phyloP scores from a whole-genome alignment of 2,797 vertebrate genomes.

The Brachyalestes nurse region DNA sequence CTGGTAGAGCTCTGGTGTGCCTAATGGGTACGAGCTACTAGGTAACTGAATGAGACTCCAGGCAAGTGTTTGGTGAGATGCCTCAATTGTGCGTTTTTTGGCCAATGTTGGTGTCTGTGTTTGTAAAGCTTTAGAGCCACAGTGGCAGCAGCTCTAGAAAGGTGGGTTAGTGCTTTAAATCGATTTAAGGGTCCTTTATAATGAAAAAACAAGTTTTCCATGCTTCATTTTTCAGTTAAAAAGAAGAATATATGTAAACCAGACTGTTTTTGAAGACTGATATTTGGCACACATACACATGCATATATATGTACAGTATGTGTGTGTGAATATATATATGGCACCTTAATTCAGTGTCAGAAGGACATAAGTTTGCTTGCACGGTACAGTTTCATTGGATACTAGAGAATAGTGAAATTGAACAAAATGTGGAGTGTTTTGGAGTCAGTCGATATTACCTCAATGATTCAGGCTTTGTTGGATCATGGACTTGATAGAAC shows the following conservation, averaged over 20 bases:
- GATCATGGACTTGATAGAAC: neutral
- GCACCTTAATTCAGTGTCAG: too few species aligned
- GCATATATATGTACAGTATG: too few species aligned
- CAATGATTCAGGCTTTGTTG: neutral
- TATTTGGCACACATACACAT: too few species aligned
- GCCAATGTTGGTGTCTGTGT: neutral
- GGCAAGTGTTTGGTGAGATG: slow-evolving; percentile 17
- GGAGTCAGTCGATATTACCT: neutral
- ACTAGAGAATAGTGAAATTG: too few species aligned
- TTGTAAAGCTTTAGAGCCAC: too few species aligned
- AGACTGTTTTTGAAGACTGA: neutral
- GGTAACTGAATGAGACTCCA: slow-evolving; percentile 39
- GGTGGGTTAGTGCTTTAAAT: slow-evolving; percentile 22
- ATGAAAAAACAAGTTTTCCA: neutral
- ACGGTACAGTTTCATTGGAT: too few species aligned
- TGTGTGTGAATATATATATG: too few species aligned
- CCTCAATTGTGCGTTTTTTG: slow-evolving; percentile 38
- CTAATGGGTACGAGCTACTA: neutral
- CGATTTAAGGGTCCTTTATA: slow-evolving; percentile 28
- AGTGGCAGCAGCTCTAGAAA: too few species aligned
- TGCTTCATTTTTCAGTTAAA: neutral
- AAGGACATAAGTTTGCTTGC: too few species aligned
- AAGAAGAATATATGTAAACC: neutral
- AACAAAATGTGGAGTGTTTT: neutral
- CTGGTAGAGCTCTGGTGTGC: neutral